Evolutionary conservation across 1,140 invertebrate genomes (phyloP), one percentile per base, ranked within the genome.

Genomic region (Lepidurus packardi): DNA sequence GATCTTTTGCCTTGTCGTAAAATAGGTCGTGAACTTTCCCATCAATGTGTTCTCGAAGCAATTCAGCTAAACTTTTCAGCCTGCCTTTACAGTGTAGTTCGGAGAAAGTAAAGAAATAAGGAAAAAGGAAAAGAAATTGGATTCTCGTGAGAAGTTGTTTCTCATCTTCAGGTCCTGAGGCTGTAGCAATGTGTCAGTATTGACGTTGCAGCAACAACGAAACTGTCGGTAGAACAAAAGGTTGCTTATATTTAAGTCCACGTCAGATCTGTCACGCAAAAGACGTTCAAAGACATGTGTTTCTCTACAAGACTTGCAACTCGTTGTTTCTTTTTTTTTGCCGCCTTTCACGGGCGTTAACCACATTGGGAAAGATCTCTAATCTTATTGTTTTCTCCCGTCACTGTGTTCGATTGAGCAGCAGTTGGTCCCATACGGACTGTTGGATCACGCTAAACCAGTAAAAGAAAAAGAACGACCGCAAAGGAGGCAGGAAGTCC

Each of bases 211-310:
- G 6, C 53, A 21, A 65, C 53, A 16, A 34, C 53, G 21, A 65
- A 7, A n/a, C 16, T 65, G 53, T 13, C 34, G 53, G 53, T 65
- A 13, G 21, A 65, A 65, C 53, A 65, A 65, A 65, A 21, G 53
- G 16, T 65, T 65, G 21, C 9, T 65, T 65, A 21, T 65, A 21
- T 65, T 65, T 65, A 65, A 65, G 9, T 65, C 53, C 9, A 7
- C 53, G 53, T 65, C 53, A 21, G 8, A 65, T 65, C 53, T 65
- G 53, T 65, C n/a, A 65, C 21, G 53, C 53, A n/a, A 65, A 65
- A 65, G 53, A 13, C 53, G 53, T 65, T 65, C 53, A 65, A 65
- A 65, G 53, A 65, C 53, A 65, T 21, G 21, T 65, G 53, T 65
- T 65, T 16, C 53, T 21, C 21, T 21, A 21, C 53, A 65, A 65